Evolutionary conservation across 2,113 vertebrate species (phyloP), one percentile per base, ranked within the genome.

Genomic region (Hipposideros armiger): DNA sequence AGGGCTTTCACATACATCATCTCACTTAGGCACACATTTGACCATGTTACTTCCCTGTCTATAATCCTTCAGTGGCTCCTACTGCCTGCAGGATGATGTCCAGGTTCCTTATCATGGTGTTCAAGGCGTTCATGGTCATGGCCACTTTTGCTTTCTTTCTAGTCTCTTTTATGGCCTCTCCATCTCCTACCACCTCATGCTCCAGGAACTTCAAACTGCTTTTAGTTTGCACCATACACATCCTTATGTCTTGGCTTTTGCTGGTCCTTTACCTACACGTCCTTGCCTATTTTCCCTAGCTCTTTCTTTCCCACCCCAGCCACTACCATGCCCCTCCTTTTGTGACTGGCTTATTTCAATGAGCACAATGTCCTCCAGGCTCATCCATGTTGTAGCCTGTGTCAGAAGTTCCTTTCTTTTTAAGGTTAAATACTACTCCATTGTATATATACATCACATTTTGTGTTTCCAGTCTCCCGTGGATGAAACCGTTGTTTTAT

Each of bases 61-160:
- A 9, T 10, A 24, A 24, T 2, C 40, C 13, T 42, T 36, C 10
- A 9, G 0, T 2, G 16, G 47, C 19, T 26, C 78, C 30, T 22
- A 5, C 30, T 30, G 52, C 7, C 54, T 4, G 0, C 16, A 5
- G 80, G 30, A 36, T 5, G 54, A 56, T 36, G 26, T 30, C 62
- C 24, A 28, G 28, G 30, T 10, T 66, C 19, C 81, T 52, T 26
- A 4, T 9, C 19, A 2, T 3, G 42, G 9, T 36, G 4, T 28
- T 69, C 42, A 32, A 13, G 78, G 64, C 47, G 7, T 9, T 52
- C 9, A 0, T 7, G 6, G 26, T 19, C 3, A 2, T 7, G 26
- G 50, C 70, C 40, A 0, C 24, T 7, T 50, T 9, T 4, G 56
- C 11, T 11, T 15, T 40, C 50, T 14, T 0, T 0, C 3, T 3